Evolutionary conservation across 1,140 invertebrate genomes (phyloP), one percentile per base, ranked within the genome.

Genomic region (Mamestra configurata): DNA sequence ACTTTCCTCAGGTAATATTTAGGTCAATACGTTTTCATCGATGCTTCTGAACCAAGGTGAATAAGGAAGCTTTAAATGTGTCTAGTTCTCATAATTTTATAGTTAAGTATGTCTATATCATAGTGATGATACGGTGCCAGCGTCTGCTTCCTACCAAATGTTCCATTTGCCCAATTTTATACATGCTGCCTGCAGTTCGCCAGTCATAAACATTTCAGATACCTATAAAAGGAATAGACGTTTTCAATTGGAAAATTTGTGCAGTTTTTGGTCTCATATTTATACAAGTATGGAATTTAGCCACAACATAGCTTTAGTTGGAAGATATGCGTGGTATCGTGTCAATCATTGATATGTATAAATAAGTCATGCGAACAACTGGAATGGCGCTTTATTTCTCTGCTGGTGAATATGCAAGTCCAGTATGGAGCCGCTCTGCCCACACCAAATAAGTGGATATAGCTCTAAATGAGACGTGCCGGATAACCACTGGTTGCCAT

Each of bases 71-170:
- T 40, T 73, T 20, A 40, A 11, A 13, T 57, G 40, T 46, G 27
- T 70, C 20, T 6, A 57, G 51, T 55, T 43, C 49, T 57, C 51
- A 57, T 73, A 73, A 57, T 57, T 73, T 73, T 22, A 53, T 40
- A 27, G n/a, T 73, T 43, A n/a, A n/a, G n/a, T n/a, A 73, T 49
- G 71, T 73, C 71, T 57, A 59, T 40, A 73, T 73, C 18, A 73
- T 55, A 15, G 27, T 13, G 51, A 35, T 57, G 11, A 37, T 20
- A 11, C 59, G 71, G 71, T 53, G 8, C 71, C 71, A 73, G 18
- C 51, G 2, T 11, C 13, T 20, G 53, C 24, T 57, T 73, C 35
- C 31, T 13, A 13, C 51, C 59, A 18, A 22, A 72, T 57, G 53
- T 31, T 27, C 51, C 53, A 73, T 43, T 57, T 57, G 71, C 18